These are phyloP conservation scores for Hafferia zeledoni DNA, from an alignment of 2,797 vertebrate genomes.

Conservation along the genomic window DNA sequence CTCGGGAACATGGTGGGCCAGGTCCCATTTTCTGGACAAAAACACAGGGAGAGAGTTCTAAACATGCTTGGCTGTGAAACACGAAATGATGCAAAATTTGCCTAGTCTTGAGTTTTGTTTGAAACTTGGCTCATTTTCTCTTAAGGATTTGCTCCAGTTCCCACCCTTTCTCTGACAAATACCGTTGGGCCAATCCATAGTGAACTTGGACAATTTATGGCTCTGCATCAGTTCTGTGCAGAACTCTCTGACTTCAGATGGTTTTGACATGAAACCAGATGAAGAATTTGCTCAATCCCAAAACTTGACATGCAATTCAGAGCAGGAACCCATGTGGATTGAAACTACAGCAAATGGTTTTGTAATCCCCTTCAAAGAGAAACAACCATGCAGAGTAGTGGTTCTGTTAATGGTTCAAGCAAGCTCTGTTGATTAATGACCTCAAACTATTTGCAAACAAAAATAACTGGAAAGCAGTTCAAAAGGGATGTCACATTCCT, in stretches of 20 bases:
- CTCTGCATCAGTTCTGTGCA: background rate
- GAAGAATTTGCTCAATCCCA: constrained; percentile 23
- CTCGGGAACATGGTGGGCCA: background rate
- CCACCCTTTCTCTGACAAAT: background rate
- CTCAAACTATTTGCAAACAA: constrained; percentile 46
- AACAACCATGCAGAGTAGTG: background rate
- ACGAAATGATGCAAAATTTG: background rate
- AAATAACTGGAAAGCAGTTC: constrained; percentile 55
- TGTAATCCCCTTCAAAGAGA: constrained; percentile 60
- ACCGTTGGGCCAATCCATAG: background rate
- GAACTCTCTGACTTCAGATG: constrained; percentile 37
- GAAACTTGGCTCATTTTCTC: constrained; percentile 2
- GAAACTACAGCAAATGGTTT: constrained; percentile 57
- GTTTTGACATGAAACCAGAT: constrained; percentile 61
- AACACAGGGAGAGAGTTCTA: background rate
- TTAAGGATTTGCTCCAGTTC: background rate
- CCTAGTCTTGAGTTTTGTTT: background rate
- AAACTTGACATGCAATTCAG: constrained; percentile 28
- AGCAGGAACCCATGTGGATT: constrained; percentile 28
- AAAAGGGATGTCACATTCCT: constrained; percentile 1
- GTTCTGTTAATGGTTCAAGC: constrained; percentile 24
- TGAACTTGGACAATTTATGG: background rate
- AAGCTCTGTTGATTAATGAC: constrained; percentile 52
- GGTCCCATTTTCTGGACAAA: background rate
- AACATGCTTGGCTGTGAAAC: constrained; percentile 19